phyloP scores from a whole-genome alignment of 2,113 vertebrate genomes.

The Cynocephalus volans region DNA sequence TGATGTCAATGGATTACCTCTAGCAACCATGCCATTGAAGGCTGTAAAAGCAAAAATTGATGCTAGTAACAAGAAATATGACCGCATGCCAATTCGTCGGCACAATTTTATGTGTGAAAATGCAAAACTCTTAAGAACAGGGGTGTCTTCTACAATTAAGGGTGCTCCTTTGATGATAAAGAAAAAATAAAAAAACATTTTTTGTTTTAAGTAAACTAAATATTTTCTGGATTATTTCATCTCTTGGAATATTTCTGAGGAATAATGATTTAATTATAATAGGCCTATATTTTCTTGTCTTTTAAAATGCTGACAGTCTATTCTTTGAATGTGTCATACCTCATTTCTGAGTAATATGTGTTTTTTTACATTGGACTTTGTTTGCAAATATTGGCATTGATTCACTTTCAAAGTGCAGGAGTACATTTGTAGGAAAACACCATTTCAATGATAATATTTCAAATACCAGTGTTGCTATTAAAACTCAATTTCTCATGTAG shows the following conservation, averaged over 20 bases:
- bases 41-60: constrained; percentile 78
- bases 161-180: constrained; percentile 85
- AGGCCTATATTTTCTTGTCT: constrained; percentile 13
- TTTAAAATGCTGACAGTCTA: background rate
- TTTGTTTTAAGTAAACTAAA: constrained; percentile 22
- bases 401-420: background rate
- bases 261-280: constrained; percentile 10
- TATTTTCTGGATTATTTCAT: background rate
- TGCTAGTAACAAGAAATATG: constrained; percentile 21
- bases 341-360: background rate
- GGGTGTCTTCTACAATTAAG: constrained; percentile 89
- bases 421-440: constrained; percentile 23
- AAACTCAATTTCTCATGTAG: background rate
- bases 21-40: constrained; percentile 72
- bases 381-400: background rate
- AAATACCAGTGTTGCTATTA: background rate
- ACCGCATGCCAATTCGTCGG: constrained; percentile 38
- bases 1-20: constrained; percentile 88
- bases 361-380: background rate
- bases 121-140: constrained; percentile 83
- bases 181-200: constrained; percentile 67
- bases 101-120: constrained; percentile 89
- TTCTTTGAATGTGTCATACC: background rate
- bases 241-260: background rate
- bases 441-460: background rate